Evolutionary conservation across 2,888 invertebrate species (phyloP), one percentile per base, ranked within the genome.

Genomic region (Thera obeliscata): DNA sequence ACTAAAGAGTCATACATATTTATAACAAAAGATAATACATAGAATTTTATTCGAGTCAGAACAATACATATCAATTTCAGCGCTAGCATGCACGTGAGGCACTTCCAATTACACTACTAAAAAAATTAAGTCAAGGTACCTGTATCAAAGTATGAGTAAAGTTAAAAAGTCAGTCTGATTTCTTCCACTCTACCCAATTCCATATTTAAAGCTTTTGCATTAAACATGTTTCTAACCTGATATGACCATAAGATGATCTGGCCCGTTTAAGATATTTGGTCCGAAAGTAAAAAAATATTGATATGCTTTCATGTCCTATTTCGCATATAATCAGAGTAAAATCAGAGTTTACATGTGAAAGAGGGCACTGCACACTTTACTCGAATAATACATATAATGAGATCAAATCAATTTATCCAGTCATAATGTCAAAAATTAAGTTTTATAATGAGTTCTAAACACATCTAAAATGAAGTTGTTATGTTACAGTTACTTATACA

Each of bases 141-240:
- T 91, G 91, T 90, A 91, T 87, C 88, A 85, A 86, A 86, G 88
- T 87, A 89, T 81, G 86, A 88, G 89, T 90, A 87, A 87, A 88
- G 83, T 84, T 87, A 84, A 83, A 90, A 88, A 87, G 87, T 92
- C 91, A 93, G 92, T 93, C 92, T 90, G 87, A 89, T 87, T 81
- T 86, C 82, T 79, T 84, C 33, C 81, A 78, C 82, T 84, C 86
- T 78, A 86, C 86, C 87, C 88, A 88, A 86, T 86, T 85, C 87
- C 86, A 85, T 82, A 83, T 86, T 91, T 91, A 91, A 91, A 91
- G 90, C 91, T 91, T 87, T 85, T 84, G 82, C 85, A 81, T 87
- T 86, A 85, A 80, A 87, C 84, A 86, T 83, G 81, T 83, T 83
- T 58, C 80, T 82, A 83, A 83, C 80, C 79, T 76, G 78, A 81